Base-by-base conservation (phyloP, 2,113 vertebrate species). In the Chaetura pelagica region DNA sequence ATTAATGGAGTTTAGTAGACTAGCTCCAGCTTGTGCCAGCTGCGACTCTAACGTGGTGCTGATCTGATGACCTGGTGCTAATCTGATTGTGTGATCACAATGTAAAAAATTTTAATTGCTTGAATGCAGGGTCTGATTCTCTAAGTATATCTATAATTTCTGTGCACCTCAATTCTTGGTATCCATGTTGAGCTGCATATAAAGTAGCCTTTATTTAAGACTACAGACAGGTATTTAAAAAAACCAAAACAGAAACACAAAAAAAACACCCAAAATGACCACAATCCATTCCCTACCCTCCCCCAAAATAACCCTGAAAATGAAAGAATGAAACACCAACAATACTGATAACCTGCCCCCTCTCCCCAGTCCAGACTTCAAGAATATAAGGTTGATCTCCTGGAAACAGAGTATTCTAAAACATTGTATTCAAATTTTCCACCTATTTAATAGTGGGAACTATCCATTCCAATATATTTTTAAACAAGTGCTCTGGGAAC, bases 401-500 rank as follows among this genome's bases (percentile, higher is more conserved):
- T 87, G 75, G 59, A 76, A 96, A 73, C 12, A 63, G n/a, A 66
- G 22, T 62, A 22, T 73, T 75, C 44, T 61, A 74, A 93, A 96
- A 26, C 13, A 24, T 6, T 26, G 5, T 51, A 38, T 72, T 91
- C 68, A 64, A 9, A 22, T 89, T 90, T 93, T 90, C 83, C 23
- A 63, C 32, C 23, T 72, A 10, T 84, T 87, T 93, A 81, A 58
- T 77, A 51, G n/a, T 69, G 30, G 24, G 32, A 81, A 67, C 35
- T 59, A 6, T 86, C 46, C 67, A 21, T 89, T 89, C 64, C 48
- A 78, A 58, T 89, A 16, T 80, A 74, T 93, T 95, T 91, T 95
- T 93, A 63, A 94, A 86, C 21, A 81, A 67, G 63, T 59, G 62
- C 29, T 81, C 30, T 84, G 88, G 80, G 69, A 94, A 88, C 21